Evolutionary conservation across 2,797 vertebrate species (phyloP), one percentile per base, ranked within the genome.

Genomic region (Pteropus rufus): DNA sequence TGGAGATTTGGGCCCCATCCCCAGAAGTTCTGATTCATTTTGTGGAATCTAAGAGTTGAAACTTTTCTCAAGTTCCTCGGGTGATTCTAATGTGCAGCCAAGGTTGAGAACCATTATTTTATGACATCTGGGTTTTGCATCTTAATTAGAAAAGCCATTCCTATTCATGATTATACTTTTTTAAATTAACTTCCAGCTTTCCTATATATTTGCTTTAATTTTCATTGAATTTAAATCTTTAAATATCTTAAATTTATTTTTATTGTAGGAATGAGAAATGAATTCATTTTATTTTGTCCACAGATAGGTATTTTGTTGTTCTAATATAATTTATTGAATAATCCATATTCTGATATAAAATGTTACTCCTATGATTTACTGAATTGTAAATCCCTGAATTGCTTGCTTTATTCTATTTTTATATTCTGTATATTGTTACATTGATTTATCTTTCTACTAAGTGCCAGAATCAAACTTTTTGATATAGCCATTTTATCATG

Each of bases 341-440:
- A 97, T 91, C 86, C 44, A 91, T 96, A 89, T 79, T 96, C n/a
- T 86, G 92, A 95, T 85, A 67, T 31, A 91, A 92, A 92, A 95
- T 96, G 62, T 94, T 93, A 82, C 39, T 54, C 21, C 31, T 82
- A 31, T 96, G 92, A 83, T 97, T 97, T 91, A 95, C 26, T 89
- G 15, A 49, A 49, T 49, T 16, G 49, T 49, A 70, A 93, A 82
- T 94, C 62, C 77, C 31, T 77, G 19, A 93, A 62, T 84, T 67
- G 4, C 82, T 87, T 67, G 4, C 82, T 95, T 96, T 92, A 31
- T 52, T 82, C 54, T 89, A 29, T 77, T 94, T 96, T 58, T 82
- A 9, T 89, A 83, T 91, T 91, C 67, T 41, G 54, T 92, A 70
- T 95, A 91, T 96, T 88, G 44, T 91, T 89, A 67, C 41, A 94